Percentiles rank a stretch among this genome's conserved stretches.
These are phyloP conservation scores for Drosophila flavopinicola DNA, from an alignment of 2,888 invertebrate genomes.

Conservation along the genomic window DNA sequence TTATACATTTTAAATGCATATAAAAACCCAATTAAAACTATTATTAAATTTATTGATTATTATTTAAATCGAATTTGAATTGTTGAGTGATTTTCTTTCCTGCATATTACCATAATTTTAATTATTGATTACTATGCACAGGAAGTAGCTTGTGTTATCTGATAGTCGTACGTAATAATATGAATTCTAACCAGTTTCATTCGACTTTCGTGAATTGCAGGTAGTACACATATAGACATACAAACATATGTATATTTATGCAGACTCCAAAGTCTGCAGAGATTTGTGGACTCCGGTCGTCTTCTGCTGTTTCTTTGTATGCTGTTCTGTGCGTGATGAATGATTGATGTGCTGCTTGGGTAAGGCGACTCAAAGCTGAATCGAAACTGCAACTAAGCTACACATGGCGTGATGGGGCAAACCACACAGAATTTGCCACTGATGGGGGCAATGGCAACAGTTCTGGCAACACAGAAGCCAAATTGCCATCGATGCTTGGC, in stretches of 20 bases:
- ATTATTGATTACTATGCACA: constrained; percentile 7
- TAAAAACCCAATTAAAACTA: too few relatives aligned
- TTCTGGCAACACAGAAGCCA: constrained; percentile 81
- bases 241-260: background rate
- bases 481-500: constrained; percentile 74
- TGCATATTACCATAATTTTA: background rate
- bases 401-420: constrained; percentile 71
- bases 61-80: background rate
- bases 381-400: constrained; percentile 77
- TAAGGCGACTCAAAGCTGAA: constrained; percentile 71
- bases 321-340: constrained; percentile 68
- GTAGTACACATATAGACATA: background rate
- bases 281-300: constrained; percentile 41
- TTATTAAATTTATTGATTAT: too few relatives aligned
- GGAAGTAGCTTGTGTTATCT: background rate
- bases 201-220: background rate
- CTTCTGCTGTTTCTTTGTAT: constrained; percentile 16
- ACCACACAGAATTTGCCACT: constrained; percentile 63
- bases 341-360: constrained; percentile 77
- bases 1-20: too few relatives aligned
- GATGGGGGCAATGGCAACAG: constrained; percentile 35
- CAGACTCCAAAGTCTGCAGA: constrained; percentile 9
- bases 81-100: background rate
- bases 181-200: constrained; percentile 1
- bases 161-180: background rate